These are phyloP conservation scores for Chondrilla cf. caribensis DNA, from an alignment of 37 sponge, comb jelly and placozoan genomes.

Conservation along the genomic window DNA sequence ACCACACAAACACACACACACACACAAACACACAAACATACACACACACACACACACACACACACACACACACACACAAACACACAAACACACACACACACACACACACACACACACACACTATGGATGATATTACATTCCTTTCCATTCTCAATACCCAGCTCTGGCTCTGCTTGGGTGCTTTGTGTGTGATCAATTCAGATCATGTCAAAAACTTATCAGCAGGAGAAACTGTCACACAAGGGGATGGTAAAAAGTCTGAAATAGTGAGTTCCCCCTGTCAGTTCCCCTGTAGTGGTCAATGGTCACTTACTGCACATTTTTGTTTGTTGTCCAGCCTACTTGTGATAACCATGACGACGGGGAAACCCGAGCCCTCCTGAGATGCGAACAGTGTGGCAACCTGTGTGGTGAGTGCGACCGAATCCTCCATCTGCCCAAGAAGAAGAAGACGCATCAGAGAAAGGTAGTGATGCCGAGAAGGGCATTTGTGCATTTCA, in stretches of 20 bases:
- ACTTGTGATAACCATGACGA: slow-evolving; percentile 99
- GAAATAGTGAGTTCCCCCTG: slow-evolving; percentile 38
- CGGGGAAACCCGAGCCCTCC: slow-evolving; percentile 84
- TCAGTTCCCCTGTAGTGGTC: background rate
- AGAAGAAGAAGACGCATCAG: slow-evolving; percentile 67
- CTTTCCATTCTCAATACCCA: background rate
- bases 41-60: too few relatives aligned
- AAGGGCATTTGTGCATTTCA: too few relatives aligned
- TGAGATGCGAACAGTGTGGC: slow-evolving; percentile 91
- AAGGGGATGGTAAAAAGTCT: slow-evolving; percentile 65
- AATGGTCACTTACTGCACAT: background rate
- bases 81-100: too few relatives aligned
- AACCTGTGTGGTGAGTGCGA: slow-evolving; percentile 98
- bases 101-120: too few relatives aligned
- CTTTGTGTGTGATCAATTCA: slow-evolving; percentile 92
- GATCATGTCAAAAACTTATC: slow-evolving; percentile 86
- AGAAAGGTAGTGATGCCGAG: too few relatives aligned
- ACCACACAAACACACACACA: too few relatives aligned
- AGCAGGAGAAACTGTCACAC: slow-evolving; percentile 81
- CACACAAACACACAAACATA: too few relatives aligned
- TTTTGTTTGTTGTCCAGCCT: slow-evolving; percentile 56
- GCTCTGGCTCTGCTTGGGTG: slow-evolving; percentile 93
- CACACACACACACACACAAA: too few relatives aligned
- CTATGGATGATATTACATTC: too few relatives aligned
- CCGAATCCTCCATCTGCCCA: slow-evolving; percentile 81